Percentiles rank a stretch among this genome's conserved stretches.
Evolutionary conservation across 2,888 invertebrate genomes (phyloP).

Genomic region (Helleia helle): DNA sequence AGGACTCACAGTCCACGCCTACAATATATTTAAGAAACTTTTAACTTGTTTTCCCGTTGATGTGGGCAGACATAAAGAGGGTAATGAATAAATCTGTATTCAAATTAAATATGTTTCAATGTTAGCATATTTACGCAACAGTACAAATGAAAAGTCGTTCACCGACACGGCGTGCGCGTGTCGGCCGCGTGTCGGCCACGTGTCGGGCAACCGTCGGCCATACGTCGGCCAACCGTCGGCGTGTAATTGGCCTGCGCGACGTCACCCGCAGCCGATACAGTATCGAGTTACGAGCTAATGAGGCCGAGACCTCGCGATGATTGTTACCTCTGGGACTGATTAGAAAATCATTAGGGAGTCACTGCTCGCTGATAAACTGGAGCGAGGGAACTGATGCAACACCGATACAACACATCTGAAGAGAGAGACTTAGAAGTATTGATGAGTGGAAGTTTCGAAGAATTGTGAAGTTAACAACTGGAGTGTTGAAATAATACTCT

Average conservation of each 20-base stretch:
- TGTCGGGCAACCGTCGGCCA: constrained; percentile 26
- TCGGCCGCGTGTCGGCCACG: constrained; percentile 18
- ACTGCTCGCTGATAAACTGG: too few relatives aligned
- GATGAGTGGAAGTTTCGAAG: too few relatives aligned
- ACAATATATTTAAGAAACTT: too few relatives aligned
- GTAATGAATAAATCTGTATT: too few relatives aligned
- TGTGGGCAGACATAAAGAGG: too few relatives aligned
- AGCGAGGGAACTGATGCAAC: too few relatives aligned
- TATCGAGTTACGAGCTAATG: constrained; percentile 25
- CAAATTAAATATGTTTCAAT: constrained; percentile 5
- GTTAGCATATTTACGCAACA: not conserved
- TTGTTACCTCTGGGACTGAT: constrained; percentile 6
- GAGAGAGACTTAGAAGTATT: too few relatives aligned
- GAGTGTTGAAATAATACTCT: too few relatives aligned
- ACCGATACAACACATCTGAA: too few relatives aligned
- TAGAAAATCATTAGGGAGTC: not conserved
- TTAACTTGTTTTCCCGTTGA: too few relatives aligned
- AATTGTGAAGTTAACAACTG: too few relatives aligned
- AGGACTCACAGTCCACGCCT: too few relatives aligned
- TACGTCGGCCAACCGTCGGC: constrained; percentile 15
- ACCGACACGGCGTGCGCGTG: constrained; percentile 2
- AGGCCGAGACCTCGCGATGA: constrained; percentile 14
- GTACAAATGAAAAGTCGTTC: not conserved
- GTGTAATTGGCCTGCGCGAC: not conserved
- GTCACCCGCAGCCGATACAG: constrained; percentile 9